A percentile compares a stretch with the other conserved stretches of the same genome.
Conservation (phyloP, 2,113 vertebrate genomes). For the Phaethornis superciliosus region DNA sequence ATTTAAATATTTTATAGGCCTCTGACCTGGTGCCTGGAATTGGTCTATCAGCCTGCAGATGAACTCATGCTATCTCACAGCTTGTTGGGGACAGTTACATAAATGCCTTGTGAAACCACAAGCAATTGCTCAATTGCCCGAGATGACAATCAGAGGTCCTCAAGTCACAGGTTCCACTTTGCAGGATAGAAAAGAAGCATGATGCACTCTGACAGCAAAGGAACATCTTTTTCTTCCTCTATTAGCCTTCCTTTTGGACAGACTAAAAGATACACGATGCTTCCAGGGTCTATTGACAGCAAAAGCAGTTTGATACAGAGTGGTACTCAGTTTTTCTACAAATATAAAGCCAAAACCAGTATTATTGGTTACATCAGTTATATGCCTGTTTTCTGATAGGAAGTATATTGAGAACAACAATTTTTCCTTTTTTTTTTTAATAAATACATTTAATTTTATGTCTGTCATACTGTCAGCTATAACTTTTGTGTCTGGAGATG, state of each 20-base stretch:
- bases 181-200: not conserved
- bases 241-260: not conserved
- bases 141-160: constrained; percentile 25
- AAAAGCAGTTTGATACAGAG: not conserved
- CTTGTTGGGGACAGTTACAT: not conserved
- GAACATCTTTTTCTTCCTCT: constrained; percentile 32
- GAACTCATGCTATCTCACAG: not conserved
- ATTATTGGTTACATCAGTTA: not conserved
- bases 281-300: not conserved
- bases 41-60: not conserved
- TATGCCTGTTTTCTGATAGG: not conserved
- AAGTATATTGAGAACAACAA: not conserved
- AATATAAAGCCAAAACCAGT: not conserved
- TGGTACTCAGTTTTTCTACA: not conserved
- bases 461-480: not conserved
- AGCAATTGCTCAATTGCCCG: constrained; percentile 21
- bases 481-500: not conserved
- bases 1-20: constrained; percentile 38
- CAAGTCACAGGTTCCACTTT: constrained; percentile 14
- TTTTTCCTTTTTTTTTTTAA: not conserved
- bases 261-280: constrained; percentile 26
- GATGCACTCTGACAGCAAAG: constrained; percentile 43
- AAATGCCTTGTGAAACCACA: constrained; percentile 11
- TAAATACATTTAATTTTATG: not conserved
- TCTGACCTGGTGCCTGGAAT: not conserved